Base-by-base conservation (phyloP, 37 sponge, comb jelly and placozoan genomes). In the Beroe forskalii region DNA sequence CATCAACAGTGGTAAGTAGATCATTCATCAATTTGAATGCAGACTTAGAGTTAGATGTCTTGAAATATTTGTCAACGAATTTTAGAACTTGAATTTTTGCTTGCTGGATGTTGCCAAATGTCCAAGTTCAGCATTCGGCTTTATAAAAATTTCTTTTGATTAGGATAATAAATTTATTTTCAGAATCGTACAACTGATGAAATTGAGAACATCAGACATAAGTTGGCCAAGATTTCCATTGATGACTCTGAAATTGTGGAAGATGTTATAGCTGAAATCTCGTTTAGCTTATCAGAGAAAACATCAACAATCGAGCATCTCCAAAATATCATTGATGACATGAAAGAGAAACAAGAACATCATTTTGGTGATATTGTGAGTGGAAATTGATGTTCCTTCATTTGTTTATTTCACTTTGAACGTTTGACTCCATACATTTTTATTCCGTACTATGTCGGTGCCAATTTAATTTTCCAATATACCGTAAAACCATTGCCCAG, bases 161-260 rank as follows among this genome's bases (percentile, higher is more conserved):
- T n/a, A n/a, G n/a, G n/a, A n/a, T n/a, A n/a, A n/a, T 55, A 9
- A 55, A 17, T 55, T 19, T 19, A 55, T 55, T 63, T 63, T 63
- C 66, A 63, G 66, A 63, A 63, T 30, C 66, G 66, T 28, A 63
- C 66, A 6, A 28, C 66, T 17, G 75, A 72, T 36, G 75, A 72
- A 17, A 39, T 72, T 3, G 75, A 72, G 40, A 72, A 72, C 39
- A 72, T 72, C 8, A 23, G 75, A 72, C 1, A 72, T 22, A 72
- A 72, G 39, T 39, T 72, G 30, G 40, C 37, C 19, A 8, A 63
- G 25, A 63, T 63, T 3, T 63, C 66, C 66, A 24, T 63, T 24
- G 20, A 37, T 30, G 75, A 72, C 14, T 22, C 37, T 4, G 40
- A 38, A 6, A 36, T 19, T 36, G 35, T 72, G 0, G 75, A 72